These are phyloP conservation scores for Spodoptera exigua DNA, from an alignment of 2,888 invertebrate species.

Conservation along the genomic window DNA sequence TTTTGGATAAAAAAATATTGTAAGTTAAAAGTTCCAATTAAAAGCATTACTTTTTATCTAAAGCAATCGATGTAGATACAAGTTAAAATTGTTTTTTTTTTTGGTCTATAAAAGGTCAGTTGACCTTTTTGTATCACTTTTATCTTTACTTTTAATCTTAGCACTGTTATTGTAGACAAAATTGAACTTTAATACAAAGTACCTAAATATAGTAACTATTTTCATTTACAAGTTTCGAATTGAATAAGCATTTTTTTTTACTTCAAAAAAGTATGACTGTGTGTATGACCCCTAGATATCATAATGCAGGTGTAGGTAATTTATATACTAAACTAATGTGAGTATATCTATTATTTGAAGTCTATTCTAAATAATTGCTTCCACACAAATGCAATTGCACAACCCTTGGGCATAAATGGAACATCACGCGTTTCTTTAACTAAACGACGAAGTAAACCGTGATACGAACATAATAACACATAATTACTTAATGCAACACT, in stretches of 20 bases:
- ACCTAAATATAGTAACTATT: constrained; percentile 32
- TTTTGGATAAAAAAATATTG: no score
- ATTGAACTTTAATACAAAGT: constrained; percentile 18
- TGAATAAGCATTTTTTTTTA: no score
- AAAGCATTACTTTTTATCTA: background rate
- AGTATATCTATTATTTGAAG: constrained; percentile 30
- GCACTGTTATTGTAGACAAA: background rate
- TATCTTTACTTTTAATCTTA: constrained; percentile 3
- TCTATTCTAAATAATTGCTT: constrained; percentile 50
- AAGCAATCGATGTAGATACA: constrained; percentile 1
- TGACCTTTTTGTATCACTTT: constrained; percentile 20
- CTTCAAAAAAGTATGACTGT: no score
- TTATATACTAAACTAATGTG: constrained; percentile 42
- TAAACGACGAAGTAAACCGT: constrained; percentile 65
- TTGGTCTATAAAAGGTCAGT: constrained; percentile 29
- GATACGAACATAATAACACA: constrained; percentile 79
- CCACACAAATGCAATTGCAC: constrained; percentile 49
- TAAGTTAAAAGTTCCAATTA: background rate
- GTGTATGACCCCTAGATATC: no score
- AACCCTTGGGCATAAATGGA: constrained; percentile 60
- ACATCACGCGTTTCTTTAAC: constrained; percentile 67
- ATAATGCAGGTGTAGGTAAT: constrained; percentile 10
- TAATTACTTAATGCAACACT: constrained; percentile 85
- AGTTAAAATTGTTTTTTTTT: background rate
- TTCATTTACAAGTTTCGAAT: constrained; percentile 3